Evolutionary conservation across 2,797 vertebrate genomes (phyloP).

Genomic region (Erpetoichthys calabaricus): DNA sequence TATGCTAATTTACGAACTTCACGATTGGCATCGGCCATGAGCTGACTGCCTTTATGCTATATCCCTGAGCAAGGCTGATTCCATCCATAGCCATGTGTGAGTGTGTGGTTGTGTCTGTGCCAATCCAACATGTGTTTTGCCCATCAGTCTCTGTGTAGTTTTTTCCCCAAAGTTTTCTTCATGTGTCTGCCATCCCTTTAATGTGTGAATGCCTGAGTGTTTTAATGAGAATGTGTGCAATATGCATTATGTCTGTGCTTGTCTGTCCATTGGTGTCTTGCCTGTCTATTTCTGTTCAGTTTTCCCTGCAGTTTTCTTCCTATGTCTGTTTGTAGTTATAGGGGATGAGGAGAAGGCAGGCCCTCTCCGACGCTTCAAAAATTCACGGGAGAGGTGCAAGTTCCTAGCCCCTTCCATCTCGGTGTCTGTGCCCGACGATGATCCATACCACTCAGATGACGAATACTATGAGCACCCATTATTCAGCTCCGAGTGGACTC

Average conservation of each 20-base stretch:
- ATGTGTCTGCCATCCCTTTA: conserved; percentile 26
- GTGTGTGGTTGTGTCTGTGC: conserved; percentile 7
- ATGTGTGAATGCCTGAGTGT: conserved; percentile 13
- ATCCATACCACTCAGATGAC: conserved; percentile 81
- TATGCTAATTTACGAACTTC: conserved; percentile 4
- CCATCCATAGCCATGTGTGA: conserved; percentile 11
- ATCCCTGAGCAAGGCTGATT: conserved; percentile 18
- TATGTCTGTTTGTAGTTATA: conserved; percentile 89
- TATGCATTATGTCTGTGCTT: conserved; percentile 5
- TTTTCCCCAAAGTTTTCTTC: conserved; percentile 10
- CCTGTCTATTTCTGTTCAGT: conserved; percentile 50
- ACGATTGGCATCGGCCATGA: not conserved
- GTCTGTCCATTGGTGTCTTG: conserved; percentile 11
- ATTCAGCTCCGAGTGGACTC: conserved; percentile 86
- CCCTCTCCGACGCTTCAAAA: conserved; percentile 65
- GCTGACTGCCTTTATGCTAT: not conserved
- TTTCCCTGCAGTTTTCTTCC: conserved; percentile 77
- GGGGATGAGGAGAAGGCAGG: conserved; percentile 84
- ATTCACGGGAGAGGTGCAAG: conserved; percentile 70
- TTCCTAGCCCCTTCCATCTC: conserved; percentile 85
- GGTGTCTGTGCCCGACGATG: conserved; percentile 84
- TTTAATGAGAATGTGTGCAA: too few relatives aligned
- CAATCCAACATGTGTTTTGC: conserved; percentile 11
- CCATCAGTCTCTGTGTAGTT: conserved; percentile 25
- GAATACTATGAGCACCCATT: conserved; percentile 90